Evolutionary conservation across 2,888 invertebrate genomes (phyloP).

Genomic region (Cerceris rybyensis): DNA sequence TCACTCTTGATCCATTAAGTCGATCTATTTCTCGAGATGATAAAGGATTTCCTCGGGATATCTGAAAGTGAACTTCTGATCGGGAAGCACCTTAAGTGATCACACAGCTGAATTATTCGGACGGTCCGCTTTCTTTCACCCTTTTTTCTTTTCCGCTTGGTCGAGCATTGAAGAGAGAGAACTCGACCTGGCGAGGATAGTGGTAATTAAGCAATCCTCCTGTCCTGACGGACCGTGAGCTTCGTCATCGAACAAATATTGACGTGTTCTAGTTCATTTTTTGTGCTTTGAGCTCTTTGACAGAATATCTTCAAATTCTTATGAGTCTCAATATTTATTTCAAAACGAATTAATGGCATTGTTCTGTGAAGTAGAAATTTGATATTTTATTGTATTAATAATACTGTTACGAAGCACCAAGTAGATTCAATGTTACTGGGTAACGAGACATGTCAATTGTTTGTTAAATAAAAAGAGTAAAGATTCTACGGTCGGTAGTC

Average conservation of each 20-base stretch:
- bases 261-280: not conserved
- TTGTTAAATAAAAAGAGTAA: too few relatives aligned
- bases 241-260: conserved; percentile 28
- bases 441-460: too few relatives aligned
- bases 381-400: too few relatives aligned
- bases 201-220: conserved; percentile 38
- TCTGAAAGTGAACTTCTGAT: conserved; percentile 29
- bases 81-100: conserved; percentile 34
- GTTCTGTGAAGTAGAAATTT: too few relatives aligned
- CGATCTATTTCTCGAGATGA: conserved; percentile 24
- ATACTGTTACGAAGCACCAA: too few relatives aligned
- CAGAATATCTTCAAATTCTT: too few relatives aligned
- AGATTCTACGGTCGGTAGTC: too few relatives aligned
- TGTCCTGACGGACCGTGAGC: not conserved
- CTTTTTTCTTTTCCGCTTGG: not conserved
- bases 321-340: too few relatives aligned
- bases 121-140: conserved; percentile 3
- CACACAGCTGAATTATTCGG: conserved; percentile 43
- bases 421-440: too few relatives aligned
- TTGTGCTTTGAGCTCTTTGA: too few relatives aligned
- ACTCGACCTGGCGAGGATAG: not conserved
- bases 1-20: conserved; percentile 28
- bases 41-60: not conserved
- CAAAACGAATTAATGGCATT: too few relatives aligned
- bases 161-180: conserved; percentile 22